A percentile compares a stretch with the other conserved stretches of the same genome.
Evolutionary conservation across 2,797 vertebrate species (phyloP).

Genomic region (Nyctibius grandis): DNA sequence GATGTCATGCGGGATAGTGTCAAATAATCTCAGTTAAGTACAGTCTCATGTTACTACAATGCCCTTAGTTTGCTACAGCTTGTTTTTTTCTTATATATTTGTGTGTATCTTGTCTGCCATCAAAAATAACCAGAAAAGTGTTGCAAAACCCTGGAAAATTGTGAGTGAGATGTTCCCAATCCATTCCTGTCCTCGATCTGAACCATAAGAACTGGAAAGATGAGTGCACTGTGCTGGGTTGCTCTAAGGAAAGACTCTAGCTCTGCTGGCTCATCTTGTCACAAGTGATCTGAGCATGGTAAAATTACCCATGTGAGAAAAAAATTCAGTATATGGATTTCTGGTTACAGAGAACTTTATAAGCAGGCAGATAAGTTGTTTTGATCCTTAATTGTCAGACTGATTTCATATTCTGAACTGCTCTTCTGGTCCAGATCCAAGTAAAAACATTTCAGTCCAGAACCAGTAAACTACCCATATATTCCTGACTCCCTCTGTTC

Average conservation of each 20-base stretch:
- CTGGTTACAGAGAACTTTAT: background rate
- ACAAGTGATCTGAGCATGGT: background rate
- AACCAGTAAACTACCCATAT: background rate
- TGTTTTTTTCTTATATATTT: background rate
- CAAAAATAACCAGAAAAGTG: background rate
- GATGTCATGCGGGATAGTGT: no score
- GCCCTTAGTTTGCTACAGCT: background rate
- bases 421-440: background rate
- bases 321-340: background rate
- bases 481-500: background rate
- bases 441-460: background rate
- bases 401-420: background rate
- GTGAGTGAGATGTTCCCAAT: background rate
- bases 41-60: background rate
- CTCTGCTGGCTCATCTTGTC: background rate
- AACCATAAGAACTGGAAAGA: background rate
- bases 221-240: background rate
- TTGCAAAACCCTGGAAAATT: background rate
- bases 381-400: background rate
- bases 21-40: background rate
- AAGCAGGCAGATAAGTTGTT: background rate
- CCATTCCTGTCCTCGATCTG: background rate
- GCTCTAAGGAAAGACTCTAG: background rate
- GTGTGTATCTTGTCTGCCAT: background rate
- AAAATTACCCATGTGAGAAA: background rate